A percentile compares a stretch with the other conserved stretches of the same genome.
Conservation (phyloP, 2,113 vertebrate species). For the Brachyhypopomus gauderio region DNA sequence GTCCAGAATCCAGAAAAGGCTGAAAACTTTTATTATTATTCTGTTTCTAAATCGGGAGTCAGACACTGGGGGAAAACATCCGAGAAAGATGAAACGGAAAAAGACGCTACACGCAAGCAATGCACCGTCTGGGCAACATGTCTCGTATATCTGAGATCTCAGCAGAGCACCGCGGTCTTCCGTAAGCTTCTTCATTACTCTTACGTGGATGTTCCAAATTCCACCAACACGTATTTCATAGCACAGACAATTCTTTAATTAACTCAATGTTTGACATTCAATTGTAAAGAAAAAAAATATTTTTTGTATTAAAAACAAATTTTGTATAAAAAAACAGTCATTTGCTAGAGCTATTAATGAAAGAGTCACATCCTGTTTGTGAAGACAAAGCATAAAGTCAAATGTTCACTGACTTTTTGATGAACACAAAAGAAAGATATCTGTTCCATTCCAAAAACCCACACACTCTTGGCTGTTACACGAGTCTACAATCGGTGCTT, state of each 20-base stretch:
- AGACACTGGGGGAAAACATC: background rate
- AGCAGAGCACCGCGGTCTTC: background rate
- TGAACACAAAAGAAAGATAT: background rate
- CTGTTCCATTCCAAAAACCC: background rate
- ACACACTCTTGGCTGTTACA: background rate
- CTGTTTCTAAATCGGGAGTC: constrained; percentile 56
- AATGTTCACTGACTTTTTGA: constrained; percentile 1
- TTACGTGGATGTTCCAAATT: background rate
- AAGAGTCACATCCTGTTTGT: background rate
- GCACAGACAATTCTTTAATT: background rate
- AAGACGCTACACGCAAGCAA: constrained; percentile 44
- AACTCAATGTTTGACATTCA: background rate
- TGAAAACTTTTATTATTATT: constrained; percentile 63
- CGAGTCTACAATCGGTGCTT: background rate
- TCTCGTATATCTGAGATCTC: background rate
- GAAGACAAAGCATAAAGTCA: background rate
- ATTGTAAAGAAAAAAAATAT: background rate
- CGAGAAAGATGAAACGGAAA: constrained; percentile 39
- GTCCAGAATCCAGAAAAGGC: background rate
- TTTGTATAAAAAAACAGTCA: too few species aligned
- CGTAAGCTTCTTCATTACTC: background rate
- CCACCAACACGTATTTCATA: background rate
- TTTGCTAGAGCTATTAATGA: background rate
- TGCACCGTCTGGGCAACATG: constrained; percentile 53
- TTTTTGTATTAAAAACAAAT: too few species aligned